A percentile compares a stretch with the other conserved stretches of the same genome.
These are phyloP conservation scores for Falco novaeseelandiae DNA, from an alignment of 2,797 vertebrate genomes.

Conservation along the genomic window DNA sequence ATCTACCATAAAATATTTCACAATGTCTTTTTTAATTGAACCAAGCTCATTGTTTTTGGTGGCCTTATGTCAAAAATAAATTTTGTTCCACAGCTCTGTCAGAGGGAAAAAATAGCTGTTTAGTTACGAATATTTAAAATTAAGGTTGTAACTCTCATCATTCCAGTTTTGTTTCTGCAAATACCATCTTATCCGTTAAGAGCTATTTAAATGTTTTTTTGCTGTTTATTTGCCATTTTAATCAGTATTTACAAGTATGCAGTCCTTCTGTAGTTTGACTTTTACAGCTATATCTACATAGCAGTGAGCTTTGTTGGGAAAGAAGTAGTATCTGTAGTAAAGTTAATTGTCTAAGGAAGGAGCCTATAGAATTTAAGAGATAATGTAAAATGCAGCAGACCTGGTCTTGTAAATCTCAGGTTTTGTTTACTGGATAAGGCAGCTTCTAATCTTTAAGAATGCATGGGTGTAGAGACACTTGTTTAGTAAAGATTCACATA, in stretches of 20 bases:
- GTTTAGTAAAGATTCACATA: fast-evolving
- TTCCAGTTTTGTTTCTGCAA: background rate
- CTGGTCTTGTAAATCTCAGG: background rate
- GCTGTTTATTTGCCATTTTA: background rate
- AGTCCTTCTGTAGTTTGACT: background rate
- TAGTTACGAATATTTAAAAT: background rate
- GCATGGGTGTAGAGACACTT: background rate
- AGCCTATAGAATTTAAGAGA: background rate
- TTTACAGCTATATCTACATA: background rate
- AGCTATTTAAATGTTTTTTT: background rate
- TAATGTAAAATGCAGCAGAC: background rate
- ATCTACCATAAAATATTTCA: background rate
- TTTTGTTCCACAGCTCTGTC: background rate
- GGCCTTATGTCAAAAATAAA: background rate
- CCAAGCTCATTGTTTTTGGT: background rate
- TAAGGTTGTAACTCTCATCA: background rate
- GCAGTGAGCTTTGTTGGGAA: background rate
- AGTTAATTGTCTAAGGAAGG: background rate
- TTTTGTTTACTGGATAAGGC: background rate
- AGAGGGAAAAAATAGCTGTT: background rate
- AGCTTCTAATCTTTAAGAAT: background rate
- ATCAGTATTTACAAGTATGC: background rate
- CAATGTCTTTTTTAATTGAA: background rate
- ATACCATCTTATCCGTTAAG: background rate
- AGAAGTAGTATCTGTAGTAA: background rate